These are phyloP conservation scores for Chesias legatella DNA, from an alignment of 2,888 invertebrate species.

Conservation along the genomic window DNA sequence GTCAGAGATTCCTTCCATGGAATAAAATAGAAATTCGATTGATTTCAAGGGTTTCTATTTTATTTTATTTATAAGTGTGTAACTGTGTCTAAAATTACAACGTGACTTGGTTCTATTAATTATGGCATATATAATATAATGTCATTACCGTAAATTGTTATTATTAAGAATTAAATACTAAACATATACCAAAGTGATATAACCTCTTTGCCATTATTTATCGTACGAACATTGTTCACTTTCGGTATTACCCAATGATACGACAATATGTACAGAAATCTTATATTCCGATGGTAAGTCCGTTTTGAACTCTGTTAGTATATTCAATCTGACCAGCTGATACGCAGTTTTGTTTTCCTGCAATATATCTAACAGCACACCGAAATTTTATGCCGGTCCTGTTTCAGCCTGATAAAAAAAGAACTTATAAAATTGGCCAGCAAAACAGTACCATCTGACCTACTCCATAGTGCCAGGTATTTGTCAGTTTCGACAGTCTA, in stretches of 20 bases:
- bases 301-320: not conserved
- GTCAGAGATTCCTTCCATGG: too few relatives aligned
- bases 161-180: too few relatives aligned
- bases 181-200: conserved; percentile 2
- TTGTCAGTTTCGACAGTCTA: conserved; percentile 53
- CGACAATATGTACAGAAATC: conserved; percentile 53
- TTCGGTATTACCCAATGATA: too few relatives aligned
- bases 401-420: conserved; percentile 49
- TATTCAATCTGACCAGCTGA: not conserved
- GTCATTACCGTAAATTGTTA: too few relatives aligned
- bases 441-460: conserved; percentile 28
- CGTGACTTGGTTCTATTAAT: too few relatives aligned
- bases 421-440: conserved; percentile 38
- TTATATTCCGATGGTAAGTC: conserved; percentile 54
- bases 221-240: not conserved
- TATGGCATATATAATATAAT: too few relatives aligned
- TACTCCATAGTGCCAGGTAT: conserved; percentile 38
- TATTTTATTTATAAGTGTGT: too few relatives aligned
- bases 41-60: too few relatives aligned
- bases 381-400: not conserved
- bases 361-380: too few relatives aligned
- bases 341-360: too few relatives aligned
- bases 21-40: too few relatives aligned
- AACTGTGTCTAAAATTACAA: too few relatives aligned
- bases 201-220: conserved; percentile 3